A percentile compares a stretch with the other conserved stretches of the same genome.
Conservation (phyloP, 2,113 vertebrate species). For the Emberiza fucata region DNA sequence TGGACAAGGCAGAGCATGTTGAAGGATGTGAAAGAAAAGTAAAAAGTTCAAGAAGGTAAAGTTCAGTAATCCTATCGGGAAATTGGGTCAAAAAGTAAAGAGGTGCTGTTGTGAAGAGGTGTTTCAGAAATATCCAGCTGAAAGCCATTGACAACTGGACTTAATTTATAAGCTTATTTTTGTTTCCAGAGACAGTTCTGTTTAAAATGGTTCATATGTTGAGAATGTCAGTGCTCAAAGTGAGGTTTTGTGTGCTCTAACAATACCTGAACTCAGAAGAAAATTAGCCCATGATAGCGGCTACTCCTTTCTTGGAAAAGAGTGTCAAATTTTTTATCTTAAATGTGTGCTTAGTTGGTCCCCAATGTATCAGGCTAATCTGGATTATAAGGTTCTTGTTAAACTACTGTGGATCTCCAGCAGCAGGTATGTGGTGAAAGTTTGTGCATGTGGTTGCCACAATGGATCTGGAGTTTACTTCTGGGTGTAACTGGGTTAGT, state of each 20-base stretch:
- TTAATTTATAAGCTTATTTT: background rate
- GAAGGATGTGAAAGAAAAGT: background rate
- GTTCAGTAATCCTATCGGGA: background rate
- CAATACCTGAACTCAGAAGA: background rate
- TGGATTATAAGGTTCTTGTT: background rate
- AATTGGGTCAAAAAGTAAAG: background rate
- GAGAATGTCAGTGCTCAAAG: background rate
- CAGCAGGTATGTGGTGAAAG: background rate
- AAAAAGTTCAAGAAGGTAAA: background rate
- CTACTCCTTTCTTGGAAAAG: background rate
- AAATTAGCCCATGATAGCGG: background rate
- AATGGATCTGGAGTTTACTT: background rate
- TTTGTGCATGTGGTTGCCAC: background rate
- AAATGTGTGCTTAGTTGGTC: background rate
- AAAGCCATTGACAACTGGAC: background rate
- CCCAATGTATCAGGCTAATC: background rate
- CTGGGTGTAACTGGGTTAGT: background rate
- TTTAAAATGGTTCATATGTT: background rate
- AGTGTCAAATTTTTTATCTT: background rate
- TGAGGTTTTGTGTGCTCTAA: background rate
- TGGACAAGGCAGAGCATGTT: background rate
- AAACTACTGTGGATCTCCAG: background rate
- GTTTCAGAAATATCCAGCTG: background rate
- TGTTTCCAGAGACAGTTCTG: background rate
- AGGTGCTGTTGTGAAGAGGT: fast-evolving